Evolutionary conservation across 2,888 invertebrate species (phyloP).

Genomic region (Drosophila meridionalis): DNA sequence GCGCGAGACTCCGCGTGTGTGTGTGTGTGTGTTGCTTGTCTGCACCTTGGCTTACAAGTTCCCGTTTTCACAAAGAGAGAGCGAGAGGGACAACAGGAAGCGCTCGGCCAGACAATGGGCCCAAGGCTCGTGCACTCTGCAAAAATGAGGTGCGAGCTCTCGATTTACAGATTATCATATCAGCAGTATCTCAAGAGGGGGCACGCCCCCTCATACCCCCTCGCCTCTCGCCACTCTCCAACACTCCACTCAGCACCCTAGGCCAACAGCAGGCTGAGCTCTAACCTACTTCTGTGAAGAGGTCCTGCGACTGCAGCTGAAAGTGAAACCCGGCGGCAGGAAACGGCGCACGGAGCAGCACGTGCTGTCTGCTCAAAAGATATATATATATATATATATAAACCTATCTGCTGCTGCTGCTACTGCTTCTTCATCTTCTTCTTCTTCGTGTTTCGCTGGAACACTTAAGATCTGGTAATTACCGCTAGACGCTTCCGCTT

Average conservation of each 20-base stretch:
- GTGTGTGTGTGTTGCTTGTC: slow-evolving; percentile 22
- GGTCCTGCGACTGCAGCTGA: slow-evolving; percentile 43
- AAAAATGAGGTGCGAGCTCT: slow-evolving; percentile 82
- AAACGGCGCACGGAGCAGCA: slow-evolving; percentile 44
- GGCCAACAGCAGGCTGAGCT: slow-evolving; percentile 55
- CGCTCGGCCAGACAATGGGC: slow-evolving; percentile 58
- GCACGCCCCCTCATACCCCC: not conserved
- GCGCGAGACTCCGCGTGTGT: not conserved
- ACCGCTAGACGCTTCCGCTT: slow-evolving; percentile 44
- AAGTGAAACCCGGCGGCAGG: slow-evolving; percentile 78
- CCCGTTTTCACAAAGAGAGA: slow-evolving; percentile 59
- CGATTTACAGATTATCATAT: slow-evolving; percentile 80
- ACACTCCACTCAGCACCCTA: slow-evolving; percentile 53
- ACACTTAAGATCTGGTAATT: slow-evolving; percentile 34
- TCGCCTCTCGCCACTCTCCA: not conserved
- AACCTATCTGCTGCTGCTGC: not conserved
- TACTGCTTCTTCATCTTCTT: not conserved
- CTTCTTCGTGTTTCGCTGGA: slow-evolving; percentile 23
- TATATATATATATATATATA: not conserved
- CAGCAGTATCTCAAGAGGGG: slow-evolving; percentile 36
- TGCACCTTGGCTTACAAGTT: slow-evolving; percentile 56
- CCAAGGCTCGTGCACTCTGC: slow-evolving; percentile 47
- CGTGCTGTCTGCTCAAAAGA: slow-evolving; percentile 26
- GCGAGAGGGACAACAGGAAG: slow-evolving; percentile 62
- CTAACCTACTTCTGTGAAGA: slow-evolving; percentile 57